phyloP scores from a whole-genome alignment of 1,140 invertebrate species.

The Rhopalosiphum padi region DNA sequence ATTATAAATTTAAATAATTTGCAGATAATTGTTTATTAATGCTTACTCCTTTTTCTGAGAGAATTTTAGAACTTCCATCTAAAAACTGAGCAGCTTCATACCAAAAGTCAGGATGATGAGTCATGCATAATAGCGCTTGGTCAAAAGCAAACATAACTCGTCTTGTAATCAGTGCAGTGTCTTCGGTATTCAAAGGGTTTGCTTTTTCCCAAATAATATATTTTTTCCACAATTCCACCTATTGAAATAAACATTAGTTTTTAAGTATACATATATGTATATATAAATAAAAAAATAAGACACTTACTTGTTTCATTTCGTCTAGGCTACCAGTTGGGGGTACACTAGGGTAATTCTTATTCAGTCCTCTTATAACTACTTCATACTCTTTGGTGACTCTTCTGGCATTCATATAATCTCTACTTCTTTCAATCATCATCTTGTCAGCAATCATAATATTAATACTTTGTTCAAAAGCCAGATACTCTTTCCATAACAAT shows the following conservation, averaged over 20 bases:
- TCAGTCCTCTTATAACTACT: conserved; percentile 91
- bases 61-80: conserved; percentile 89
- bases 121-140: conserved; percentile 93
- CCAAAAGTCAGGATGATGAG: conserved; percentile 98
- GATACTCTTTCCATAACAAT: conserved; percentile 94
- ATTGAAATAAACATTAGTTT: conserved; percentile 37
- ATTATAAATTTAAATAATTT: neutral
- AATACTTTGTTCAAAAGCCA: conserved; percentile 91
- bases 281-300: neutral
- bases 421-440: conserved; percentile 87
- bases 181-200: conserved; percentile 95
- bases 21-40: neutral
- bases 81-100: conserved; percentile 97
- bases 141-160: conserved; percentile 99
- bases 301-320: conserved; percentile 87
- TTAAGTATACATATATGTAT: neutral
- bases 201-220: conserved; percentile 97
- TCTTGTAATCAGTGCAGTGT: conserved; percentile 89
- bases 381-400: conserved; percentile 97
- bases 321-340: conserved; percentile 91
- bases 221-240: conserved; percentile 99
- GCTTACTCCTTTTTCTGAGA: conserved; percentile 91
- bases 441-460: conserved; percentile 97
- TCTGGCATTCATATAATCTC: conserved; percentile 97
- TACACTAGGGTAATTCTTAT: conserved; percentile 91